A percentile compares a stretch with the other conserved stretches of the same genome.
Evolutionary conservation across 2,888 invertebrate genomes (phyloP).

Genomic region (Adela reaumurella): DNA sequence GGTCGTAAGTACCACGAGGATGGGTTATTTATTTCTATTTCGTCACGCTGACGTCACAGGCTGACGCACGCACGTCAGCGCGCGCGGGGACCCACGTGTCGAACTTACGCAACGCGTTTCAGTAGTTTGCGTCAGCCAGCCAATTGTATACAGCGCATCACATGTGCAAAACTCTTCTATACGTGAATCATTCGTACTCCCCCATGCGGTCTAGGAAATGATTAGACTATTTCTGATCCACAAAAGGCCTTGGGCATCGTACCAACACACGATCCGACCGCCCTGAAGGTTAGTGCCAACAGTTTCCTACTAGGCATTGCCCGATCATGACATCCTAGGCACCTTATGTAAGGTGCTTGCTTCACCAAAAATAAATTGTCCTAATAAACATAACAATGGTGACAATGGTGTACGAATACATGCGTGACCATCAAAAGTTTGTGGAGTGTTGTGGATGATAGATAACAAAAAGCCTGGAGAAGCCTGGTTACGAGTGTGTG

Average conservation of each 20-base stretch:
- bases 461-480: too few species aligned
- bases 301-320: background rate
- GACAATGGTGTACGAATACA: background rate
- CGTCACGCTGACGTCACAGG: too few species aligned
- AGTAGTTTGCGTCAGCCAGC: too few species aligned
- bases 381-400: background rate
- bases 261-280: background rate
- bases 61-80: too few species aligned
- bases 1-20: too few species aligned
- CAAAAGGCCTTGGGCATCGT: background rate
- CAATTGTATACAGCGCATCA: too few species aligned
- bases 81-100: too few species aligned
- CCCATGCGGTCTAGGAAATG: background rate
- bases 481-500: background rate
- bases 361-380: background rate
- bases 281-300: background rate
- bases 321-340: background rate
- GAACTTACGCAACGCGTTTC: too few species aligned
- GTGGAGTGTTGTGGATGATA: background rate
- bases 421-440: background rate
- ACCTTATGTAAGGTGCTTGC: background rate
- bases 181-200: background rate
- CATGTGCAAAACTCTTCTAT: too few species aligned
- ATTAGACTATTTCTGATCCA: background rate
- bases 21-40: too few species aligned